phyloP scores from a whole-genome alignment of 2,113 vertebrate genomes.

The Caloenas nicobarica region DNA sequence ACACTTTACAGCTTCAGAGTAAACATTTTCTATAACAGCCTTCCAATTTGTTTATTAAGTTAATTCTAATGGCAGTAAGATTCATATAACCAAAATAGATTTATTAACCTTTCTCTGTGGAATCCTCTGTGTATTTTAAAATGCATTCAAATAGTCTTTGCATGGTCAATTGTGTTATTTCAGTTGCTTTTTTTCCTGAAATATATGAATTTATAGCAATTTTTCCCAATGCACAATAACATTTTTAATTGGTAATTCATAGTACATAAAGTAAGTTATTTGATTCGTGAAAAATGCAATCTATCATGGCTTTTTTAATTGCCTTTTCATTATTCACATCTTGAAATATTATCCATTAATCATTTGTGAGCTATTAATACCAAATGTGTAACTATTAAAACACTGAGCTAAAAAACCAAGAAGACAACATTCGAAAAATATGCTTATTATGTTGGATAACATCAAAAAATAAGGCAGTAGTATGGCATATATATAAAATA shows the following conservation, averaged over 20 bases:
- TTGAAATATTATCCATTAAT: slow-evolving; percentile 67
- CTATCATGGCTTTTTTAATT: slow-evolving; percentile 57
- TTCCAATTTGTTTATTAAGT: background rate
- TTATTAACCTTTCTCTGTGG: background rate
- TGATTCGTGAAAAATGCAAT: slow-evolving; percentile 57
- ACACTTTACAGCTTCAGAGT: background rate
- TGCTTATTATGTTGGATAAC: background rate
- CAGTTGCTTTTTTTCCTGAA: background rate
- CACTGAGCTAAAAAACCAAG: background rate
- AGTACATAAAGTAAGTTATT: background rate
- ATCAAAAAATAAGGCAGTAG: background rate
- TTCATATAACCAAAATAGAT: background rate
- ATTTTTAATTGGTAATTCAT: background rate
- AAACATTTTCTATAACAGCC: background rate
- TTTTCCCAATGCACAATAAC: background rate
- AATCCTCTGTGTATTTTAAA: background rate
- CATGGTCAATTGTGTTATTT: background rate
- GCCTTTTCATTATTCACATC: slow-evolving; percentile 57
- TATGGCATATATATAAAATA: background rate
- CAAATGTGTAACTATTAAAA: slow-evolving; percentile 59
- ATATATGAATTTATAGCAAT: background rate
- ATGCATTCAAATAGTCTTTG: background rate
- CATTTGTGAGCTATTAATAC: slow-evolving; percentile 60
- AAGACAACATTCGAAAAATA: background rate
- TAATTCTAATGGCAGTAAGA: background rate